phyloP scores from a whole-genome alignment of 2,797 vertebrate species.

The Amblyopsis hoosieri region DNA sequence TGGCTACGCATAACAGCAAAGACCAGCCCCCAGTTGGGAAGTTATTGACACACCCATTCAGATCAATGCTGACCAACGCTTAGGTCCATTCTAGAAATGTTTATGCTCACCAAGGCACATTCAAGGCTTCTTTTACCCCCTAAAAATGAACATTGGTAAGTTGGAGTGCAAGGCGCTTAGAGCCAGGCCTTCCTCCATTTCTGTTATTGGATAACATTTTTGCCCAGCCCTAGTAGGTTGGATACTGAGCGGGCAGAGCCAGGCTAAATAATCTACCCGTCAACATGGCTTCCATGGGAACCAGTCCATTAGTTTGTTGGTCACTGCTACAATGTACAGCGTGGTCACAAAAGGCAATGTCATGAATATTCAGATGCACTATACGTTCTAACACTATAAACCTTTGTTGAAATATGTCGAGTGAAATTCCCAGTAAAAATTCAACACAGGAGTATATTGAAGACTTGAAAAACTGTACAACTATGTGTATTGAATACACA shows the following conservation, averaged over 20 bases:
- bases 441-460: background rate
- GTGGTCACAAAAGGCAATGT: conserved; percentile 27
- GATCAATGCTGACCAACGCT: conserved; percentile 6
- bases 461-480: no score
- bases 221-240: background rate
- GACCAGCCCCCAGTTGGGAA: conserved; percentile 28
- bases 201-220: conserved; percentile 36
- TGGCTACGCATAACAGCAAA: conserved; percentile 49
- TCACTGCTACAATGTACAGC: conserved; percentile 32
- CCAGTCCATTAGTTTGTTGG: conserved; percentile 15
- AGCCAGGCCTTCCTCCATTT: conserved; percentile 22
- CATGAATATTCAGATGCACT: background rate
- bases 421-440: background rate
- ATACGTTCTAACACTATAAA: background rate
- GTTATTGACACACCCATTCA: conserved; percentile 13
- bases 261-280: conserved; percentile 33
- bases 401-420: background rate
- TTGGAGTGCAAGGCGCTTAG: background rate
- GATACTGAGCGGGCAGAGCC: conserved; percentile 23
- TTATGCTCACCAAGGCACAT: conserved; percentile 77
- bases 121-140: conserved; percentile 58
- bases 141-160: conserved; percentile 7
- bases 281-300: conserved; percentile 48
- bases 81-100: conserved; percentile 50
- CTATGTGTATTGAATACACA: conserved; percentile 13